Evolutionary conservation across 2,888 invertebrate genomes (phyloP).

Genomic region (Uropetala carovei): DNA sequence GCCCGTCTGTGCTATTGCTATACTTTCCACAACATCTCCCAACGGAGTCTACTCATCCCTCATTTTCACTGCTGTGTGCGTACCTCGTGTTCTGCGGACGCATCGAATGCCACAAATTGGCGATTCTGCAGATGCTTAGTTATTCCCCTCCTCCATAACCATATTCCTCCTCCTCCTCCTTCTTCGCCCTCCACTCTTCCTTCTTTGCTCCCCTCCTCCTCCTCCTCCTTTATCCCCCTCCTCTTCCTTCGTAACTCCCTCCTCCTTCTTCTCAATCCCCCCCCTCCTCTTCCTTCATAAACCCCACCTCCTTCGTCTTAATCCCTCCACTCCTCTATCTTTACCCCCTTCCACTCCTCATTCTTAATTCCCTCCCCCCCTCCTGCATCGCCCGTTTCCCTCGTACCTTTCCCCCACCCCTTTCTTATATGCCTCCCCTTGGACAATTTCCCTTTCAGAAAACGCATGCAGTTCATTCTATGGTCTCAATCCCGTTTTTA

Average conservation of each 20-base stretch:
- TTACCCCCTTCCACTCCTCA: background rate
- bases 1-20: background rate
- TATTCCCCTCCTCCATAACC: too few relatives aligned
- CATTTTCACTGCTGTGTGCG: too few relatives aligned
- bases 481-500: background rate
- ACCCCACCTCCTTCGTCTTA: background rate
- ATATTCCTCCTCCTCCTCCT: background rate
- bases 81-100: constrained; percentile 7
- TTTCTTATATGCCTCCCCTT: constrained; percentile 9
- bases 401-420: background rate
- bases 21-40: background rate
- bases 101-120: constrained; percentile 34
- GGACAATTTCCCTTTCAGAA: background rate
- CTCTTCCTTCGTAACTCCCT: background rate
- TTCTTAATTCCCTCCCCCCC: too few relatives aligned
- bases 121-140: constrained; percentile 21
- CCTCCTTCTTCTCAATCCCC: background rate
- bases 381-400: background rate
- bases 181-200: background rate
- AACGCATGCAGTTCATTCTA: background rate
- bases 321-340: background rate
- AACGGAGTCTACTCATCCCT: background rate
- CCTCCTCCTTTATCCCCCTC: background rate
- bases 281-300: background rate
- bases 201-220: background rate